Conservation (phyloP, 2,888 invertebrate species). For the Bellardia bayeri region DNA sequence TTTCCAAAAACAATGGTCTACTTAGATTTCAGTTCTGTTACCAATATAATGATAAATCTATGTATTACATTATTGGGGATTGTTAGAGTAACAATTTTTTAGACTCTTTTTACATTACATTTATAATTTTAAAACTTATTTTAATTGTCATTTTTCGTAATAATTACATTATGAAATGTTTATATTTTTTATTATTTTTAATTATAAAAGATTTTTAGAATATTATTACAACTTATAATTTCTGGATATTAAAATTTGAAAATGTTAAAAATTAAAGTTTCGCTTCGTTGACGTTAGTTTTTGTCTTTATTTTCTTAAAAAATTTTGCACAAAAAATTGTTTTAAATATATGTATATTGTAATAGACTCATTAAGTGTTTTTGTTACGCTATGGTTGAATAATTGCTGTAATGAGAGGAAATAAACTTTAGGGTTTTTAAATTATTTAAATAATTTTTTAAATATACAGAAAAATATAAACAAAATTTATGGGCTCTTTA, state of each 20-base stretch:
- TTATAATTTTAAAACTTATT: too few relatives aligned
- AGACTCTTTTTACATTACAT: too few relatives aligned
- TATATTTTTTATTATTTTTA: not conserved
- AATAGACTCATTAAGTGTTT: not conserved
- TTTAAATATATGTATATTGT: conserved; percentile 38
- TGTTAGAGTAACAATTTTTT: too few relatives aligned
- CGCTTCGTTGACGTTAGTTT: conserved; percentile 12
- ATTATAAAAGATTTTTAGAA: not conserved
- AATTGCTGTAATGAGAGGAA: conserved; percentile 7
- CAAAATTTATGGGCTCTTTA: not conserved
- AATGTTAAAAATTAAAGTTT: not conserved
- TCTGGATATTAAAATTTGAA: conserved; percentile 1
- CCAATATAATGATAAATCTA: too few relatives aligned
- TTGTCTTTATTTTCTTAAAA: not conserved
- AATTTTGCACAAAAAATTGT: not conserved
- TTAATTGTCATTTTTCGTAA: too few relatives aligned
- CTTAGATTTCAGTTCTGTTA: too few relatives aligned
- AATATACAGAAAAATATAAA: not conserved
- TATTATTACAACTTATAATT: not conserved
- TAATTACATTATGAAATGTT: too few relatives aligned
- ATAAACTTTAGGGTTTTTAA: conserved; percentile 8
- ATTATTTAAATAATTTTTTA: conserved; percentile 10
- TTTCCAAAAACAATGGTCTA: too few relatives aligned
- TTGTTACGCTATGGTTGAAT: conserved; percentile 22
- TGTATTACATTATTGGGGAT: too few relatives aligned